These are phyloP conservation scores for Drosophila virilis DNA, from an alignment of 1,140 invertebrate genomes.

Conservation along the genomic window DNA sequence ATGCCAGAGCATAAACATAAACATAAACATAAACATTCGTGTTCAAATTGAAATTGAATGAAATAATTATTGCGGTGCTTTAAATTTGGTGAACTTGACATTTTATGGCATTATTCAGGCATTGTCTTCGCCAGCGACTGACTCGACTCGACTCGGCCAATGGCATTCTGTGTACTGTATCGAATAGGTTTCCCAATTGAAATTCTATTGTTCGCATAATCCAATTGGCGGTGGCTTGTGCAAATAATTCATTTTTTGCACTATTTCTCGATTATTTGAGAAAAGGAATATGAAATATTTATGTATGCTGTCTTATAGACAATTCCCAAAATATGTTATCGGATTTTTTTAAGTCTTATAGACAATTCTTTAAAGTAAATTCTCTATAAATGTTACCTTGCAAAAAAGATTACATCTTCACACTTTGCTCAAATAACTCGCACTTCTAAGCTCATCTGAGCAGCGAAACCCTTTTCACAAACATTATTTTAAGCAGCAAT, in stretches of 20 bases:
- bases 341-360: not conserved
- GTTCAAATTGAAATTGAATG: slow-evolving; percentile 71
- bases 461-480: slow-evolving; percentile 30
- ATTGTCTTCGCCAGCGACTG: slow-evolving; percentile 12
- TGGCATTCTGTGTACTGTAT: slow-evolving; percentile 16
- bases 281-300: too few relatives aligned
- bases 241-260: not conserved
- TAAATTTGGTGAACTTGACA: slow-evolving; percentile 73
- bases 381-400: not conserved
- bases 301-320: too few relatives aligned
- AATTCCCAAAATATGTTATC: not conserved
- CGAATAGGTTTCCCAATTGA: slow-evolving; percentile 11
- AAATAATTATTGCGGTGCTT: slow-evolving; percentile 68
- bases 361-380: not conserved
- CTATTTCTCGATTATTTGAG: not conserved
- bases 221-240: slow-evolving; percentile 40
- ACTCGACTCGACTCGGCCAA: not conserved
- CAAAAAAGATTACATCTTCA: slow-evolving; percentile 3
- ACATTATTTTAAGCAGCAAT: slow-evolving; percentile 27
- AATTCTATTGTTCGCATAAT: slow-evolving; percentile 31
- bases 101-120: slow-evolving; percentile 56
- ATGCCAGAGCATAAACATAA: slow-evolving; percentile 25
- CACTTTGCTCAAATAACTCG: slow-evolving; percentile 22
- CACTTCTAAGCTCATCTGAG: slow-evolving; percentile 42
- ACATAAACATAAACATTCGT: slow-evolving; percentile 70